Evolutionary conservation across 1,140 invertebrate species (phyloP).

Genomic region (Amphibalanus amphitrite): DNA sequence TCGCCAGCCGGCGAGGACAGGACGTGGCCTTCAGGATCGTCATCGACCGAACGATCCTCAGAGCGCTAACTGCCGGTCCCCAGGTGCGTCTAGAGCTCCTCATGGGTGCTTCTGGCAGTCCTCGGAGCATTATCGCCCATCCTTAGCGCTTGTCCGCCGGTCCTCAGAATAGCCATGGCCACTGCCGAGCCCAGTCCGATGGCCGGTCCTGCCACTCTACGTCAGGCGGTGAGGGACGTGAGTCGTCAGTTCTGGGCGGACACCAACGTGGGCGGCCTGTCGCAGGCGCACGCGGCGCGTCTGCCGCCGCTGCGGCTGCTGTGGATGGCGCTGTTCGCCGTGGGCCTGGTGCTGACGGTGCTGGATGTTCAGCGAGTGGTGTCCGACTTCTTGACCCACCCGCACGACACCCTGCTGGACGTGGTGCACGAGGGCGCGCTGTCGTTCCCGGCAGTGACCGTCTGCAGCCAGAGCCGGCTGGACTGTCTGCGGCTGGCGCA

Average conservation of each 20-base stretch:
- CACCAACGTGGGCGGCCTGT: not conserved
- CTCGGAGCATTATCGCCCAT: no score
- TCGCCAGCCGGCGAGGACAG: no score
- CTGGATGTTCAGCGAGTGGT: not conserved
- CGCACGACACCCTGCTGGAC: not conserved
- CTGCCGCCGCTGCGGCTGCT: not conserved
- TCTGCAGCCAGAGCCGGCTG: not conserved
- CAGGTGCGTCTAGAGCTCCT: no score
- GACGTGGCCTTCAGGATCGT: no score
- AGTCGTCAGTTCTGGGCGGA: not conserved
- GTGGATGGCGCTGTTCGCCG: not conserved
- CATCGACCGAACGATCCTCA: no score
- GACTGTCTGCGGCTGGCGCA: not conserved
- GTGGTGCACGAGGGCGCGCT: not conserved
- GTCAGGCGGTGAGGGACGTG: no score
- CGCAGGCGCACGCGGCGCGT: not conserved
- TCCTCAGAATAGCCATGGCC: no score
- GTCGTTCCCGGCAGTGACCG: not conserved
- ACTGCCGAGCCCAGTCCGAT: no score
- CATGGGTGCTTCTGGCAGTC: no score
- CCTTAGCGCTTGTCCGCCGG: no score
- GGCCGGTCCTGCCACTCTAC: no score
- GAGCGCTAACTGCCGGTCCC: no score
- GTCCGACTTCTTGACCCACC: not conserved
- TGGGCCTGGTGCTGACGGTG: not conserved